Base-by-base conservation (phyloP, 2,113 vertebrate species). In the Atrichornis clamosus region DNA sequence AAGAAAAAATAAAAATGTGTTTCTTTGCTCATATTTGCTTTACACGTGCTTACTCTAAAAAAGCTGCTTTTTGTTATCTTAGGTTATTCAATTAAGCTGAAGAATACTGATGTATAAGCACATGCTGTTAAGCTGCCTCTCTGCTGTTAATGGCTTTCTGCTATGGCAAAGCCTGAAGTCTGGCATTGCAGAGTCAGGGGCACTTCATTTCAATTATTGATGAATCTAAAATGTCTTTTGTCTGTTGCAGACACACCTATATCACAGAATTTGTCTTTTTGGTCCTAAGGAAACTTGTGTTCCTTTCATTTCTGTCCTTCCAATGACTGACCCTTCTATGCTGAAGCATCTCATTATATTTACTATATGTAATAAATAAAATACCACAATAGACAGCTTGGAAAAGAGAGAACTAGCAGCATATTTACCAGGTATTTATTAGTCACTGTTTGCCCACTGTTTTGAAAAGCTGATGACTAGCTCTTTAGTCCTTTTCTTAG, bases 191-290 rank as follows among this genome's bases (percentile, higher is more conserved):
- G 64, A 80, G 60, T 77, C 5, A 19, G 35, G 55, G 33, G 35
- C 79, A 41, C n/a, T 93, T 90, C 13, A 47, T 92, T 93, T 95
- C 73, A 81, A 37, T 95, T 95, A 92, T 64, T 92, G 86, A 89
- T 95, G 33, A 12, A 63, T 52, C 42, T 67, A 42, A 92, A 93
- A 74, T 55, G n/a, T 58, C 60, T 82, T 72, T 89, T 74, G 42
- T 94, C 65, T 76, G 14, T 77, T 86, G 37, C 16, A 90, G 44
- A 30, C 46, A 12, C 72, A 63, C 32, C 32, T 56, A 0, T 52
- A 27, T 21, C n/a, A 24, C 1, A 27, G 41, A 77, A 74, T 63
- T 44, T 70, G 75, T 35, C 49, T 44, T 90, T 69, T 59, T 86
- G 30, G 3, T 81, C 55, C 35, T 67, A 23, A 55, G 68, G 20